Conservation (phyloP, 1,140 invertebrate species). For the Metopolophium dirhodum region DNA sequence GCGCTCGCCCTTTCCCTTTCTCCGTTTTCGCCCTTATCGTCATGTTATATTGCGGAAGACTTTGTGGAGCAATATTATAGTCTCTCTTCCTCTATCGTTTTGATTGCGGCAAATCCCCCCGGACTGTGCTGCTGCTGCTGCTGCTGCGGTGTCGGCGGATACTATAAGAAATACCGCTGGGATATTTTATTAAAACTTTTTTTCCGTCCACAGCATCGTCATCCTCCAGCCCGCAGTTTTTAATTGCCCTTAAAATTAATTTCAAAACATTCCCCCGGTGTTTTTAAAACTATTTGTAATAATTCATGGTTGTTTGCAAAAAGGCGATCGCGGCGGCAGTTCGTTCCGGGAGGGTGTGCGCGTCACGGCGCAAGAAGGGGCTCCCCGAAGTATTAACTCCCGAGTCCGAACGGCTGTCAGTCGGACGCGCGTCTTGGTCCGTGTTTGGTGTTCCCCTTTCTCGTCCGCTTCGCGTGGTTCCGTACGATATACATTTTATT, state of each 20-base stretch:
- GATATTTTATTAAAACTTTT: slow-evolving; percentile 55
- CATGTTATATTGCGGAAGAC: neutral
- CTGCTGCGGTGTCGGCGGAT: neutral
- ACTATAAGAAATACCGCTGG: neutral
- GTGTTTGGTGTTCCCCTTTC: slow-evolving; percentile 36
- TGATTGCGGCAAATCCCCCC: neutral
- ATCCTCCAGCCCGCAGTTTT: slow-evolving; percentile 18
- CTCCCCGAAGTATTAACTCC: slow-evolving; percentile 40
- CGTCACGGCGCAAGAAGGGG: slow-evolving; percentile 28
- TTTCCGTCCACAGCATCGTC: neutral
- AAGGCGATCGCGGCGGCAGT: slow-evolving; percentile 26
- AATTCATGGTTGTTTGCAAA: slow-evolving; percentile 48
- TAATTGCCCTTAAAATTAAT: slow-evolving; percentile 54
- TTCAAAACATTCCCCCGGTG: slow-evolving; percentile 47
- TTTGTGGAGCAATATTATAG: neutral
- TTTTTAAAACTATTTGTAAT: slow-evolving; percentile 55
- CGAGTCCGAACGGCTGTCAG: slow-evolving; percentile 47
- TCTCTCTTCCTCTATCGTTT: neutral
- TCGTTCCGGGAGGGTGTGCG: slow-evolving; percentile 23
- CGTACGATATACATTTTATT: neutral
- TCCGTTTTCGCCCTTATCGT: neutral
- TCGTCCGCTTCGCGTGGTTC: slow-evolving; percentile 16
- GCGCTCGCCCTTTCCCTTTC: neutral
- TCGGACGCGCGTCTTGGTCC: slow-evolving; percentile 55
- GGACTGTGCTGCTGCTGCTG: neutral